Evolutionary conservation across 2,888 invertebrate genomes (phyloP).

Genomic region (Cyaniris semiargus): DNA sequence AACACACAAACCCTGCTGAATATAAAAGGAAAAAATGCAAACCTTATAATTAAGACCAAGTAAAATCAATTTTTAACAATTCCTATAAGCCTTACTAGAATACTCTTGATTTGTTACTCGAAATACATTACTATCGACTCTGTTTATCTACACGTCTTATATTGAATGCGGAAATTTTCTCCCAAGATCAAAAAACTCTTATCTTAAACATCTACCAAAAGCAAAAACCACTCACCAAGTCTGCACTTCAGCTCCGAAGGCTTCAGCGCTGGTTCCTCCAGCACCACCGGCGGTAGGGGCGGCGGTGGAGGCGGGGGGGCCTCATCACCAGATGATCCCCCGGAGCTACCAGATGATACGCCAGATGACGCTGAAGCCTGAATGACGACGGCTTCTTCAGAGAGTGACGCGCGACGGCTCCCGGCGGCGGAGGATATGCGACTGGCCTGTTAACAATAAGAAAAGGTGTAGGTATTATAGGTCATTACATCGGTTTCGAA

Average conservation of each 20-base stretch:
- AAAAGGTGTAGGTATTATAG: not conserved
- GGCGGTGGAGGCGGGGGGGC: constrained; percentile 87
- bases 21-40: too few relatives aligned
- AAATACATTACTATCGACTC: too few relatives aligned
- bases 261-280: constrained; percentile 84
- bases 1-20: too few relatives aligned
- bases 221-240: constrained; percentile 55
- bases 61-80: too few relatives aligned
- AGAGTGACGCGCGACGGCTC: constrained; percentile 67
- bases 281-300: constrained; percentile 77
- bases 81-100: too few relatives aligned
- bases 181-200: too few relatives aligned
- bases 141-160: too few relatives aligned
- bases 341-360: constrained; percentile 62
- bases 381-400: constrained; percentile 59
- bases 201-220: not conserved
- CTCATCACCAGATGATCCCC: constrained; percentile 69
- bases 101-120: too few relatives aligned
- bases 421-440: constrained; percentile 73
- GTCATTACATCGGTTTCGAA: not conserved
- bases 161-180: too few relatives aligned
- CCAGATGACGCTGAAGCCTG: constrained; percentile 65
- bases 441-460: constrained; percentile 56
- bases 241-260: constrained; percentile 82
- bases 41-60: too few relatives aligned